Conservation (phyloP, 2,113 vertebrate genomes). For the Echinops telfairi region DNA sequence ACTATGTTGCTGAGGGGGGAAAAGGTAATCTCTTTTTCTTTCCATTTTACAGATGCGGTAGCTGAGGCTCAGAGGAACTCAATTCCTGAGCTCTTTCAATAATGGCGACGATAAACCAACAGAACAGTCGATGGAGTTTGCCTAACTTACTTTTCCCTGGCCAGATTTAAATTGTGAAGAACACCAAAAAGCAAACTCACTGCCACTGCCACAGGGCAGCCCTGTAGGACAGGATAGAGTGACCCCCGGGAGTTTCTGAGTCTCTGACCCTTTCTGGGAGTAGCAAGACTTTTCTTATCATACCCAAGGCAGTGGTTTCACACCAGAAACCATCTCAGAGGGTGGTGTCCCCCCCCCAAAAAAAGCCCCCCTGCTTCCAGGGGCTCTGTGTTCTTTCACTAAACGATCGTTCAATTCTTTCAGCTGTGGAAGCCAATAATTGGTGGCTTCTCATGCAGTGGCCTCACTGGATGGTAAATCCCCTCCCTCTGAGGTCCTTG, state of each 20-base stretch:
- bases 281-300: neutral
- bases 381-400: constrained; percentile 19
- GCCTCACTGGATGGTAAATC: constrained; percentile 60
- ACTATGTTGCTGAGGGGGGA: neutral
- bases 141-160: neutral
- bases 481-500: constrained; percentile 31
- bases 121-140: neutral
- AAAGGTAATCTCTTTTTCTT: neutral
- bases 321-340: neutral
- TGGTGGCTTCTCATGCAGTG: constrained; percentile 46
- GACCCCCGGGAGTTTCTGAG: too few species aligned
- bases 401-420: constrained; percentile 67
- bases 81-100: neutral
- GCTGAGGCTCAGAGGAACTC: neutral
- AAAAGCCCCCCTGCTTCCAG: neutral
- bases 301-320: constrained; percentile 33
- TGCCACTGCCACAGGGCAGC: too few species aligned
- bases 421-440: constrained; percentile 56
- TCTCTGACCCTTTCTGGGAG: neutral
- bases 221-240: too few species aligned
- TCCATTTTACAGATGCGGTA: neutral
- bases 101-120: neutral
- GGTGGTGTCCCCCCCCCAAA: neutral
- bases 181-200: neutral
- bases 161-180: constrained; percentile 19